These are phyloP conservation scores for Drosophila quadrilineata DNA, from an alignment of 1,140 invertebrate genomes.

Conservation along the genomic window DNA sequence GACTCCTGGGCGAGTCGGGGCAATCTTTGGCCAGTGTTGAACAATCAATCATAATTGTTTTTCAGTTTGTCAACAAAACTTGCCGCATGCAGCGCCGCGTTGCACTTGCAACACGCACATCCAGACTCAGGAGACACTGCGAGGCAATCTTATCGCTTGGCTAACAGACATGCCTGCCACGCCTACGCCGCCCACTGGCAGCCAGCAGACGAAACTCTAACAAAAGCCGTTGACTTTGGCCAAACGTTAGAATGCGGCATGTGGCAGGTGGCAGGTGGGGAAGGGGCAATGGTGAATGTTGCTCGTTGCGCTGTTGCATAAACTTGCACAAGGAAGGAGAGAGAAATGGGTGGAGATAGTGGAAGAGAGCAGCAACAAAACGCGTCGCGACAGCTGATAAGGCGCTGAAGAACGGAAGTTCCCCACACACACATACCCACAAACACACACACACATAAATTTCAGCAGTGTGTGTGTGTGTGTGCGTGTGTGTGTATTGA, in stretches of 20 bases:
- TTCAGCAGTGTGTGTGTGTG: background rate
- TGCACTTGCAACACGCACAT: slow-evolving; percentile 52
- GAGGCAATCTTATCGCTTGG: slow-evolving; percentile 66
- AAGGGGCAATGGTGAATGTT: slow-evolving; percentile 19
- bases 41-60: slow-evolving; percentile 78
- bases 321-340: slow-evolving; percentile 65
- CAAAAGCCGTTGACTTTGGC: slow-evolving; percentile 62
- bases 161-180: slow-evolving; percentile 42
- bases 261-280: slow-evolving; percentile 31
- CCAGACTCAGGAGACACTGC: too few species aligned
- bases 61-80: slow-evolving; percentile 70
- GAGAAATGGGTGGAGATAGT: slow-evolving; percentile 43
- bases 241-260: slow-evolving; percentile 20
- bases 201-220: slow-evolving; percentile 35
- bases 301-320: slow-evolving; percentile 49
- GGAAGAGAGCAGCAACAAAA: slow-evolving; percentile 32
- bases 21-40: slow-evolving; percentile 32
- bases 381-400: slow-evolving; percentile 62
- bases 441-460: slow-evolving; percentile 7
- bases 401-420: slow-evolving; percentile 56
- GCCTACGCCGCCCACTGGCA: slow-evolving; percentile 16
- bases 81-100: slow-evolving; percentile 16
- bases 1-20: background rate
- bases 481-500: slow-evolving; percentile 29
- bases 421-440: slow-evolving; percentile 26